Evolutionary conservation across 2,113 vertebrate genomes (phyloP).

Genomic region (Vicugna pacos): DNA sequence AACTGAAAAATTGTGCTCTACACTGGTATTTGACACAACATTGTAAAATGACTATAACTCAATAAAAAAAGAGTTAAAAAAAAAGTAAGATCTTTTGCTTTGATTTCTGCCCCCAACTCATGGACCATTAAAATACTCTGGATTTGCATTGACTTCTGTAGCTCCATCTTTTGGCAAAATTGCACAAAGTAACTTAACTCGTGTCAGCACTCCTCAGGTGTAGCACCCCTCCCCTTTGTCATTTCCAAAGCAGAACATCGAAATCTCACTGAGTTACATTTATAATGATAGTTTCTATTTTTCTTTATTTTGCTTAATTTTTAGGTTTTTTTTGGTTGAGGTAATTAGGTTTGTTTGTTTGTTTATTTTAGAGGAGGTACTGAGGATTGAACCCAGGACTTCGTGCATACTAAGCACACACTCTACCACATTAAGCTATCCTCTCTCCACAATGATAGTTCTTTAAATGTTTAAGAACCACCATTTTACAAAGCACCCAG

Average conservation of each 20-base stretch:
- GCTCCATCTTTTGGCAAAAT: constrained; percentile 78
- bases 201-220: constrained; percentile 22
- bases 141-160: constrained; percentile 74
- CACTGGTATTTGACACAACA: no score
- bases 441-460: no score
- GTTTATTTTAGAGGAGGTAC: no score
- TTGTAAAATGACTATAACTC: no score
- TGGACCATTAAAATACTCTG: constrained; percentile 77
- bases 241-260: constrained; percentile 68
- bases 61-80: no score
- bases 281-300: constrained; percentile 52
- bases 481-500: constrained; percentile 52
- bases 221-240: constrained; percentile 68
- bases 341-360: no score
- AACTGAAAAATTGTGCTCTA: no score
- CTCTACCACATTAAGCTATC: no score
- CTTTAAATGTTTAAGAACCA: constrained; percentile 43
- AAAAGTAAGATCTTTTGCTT: constrained; percentile 76
- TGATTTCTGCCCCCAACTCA: constrained; percentile 79
- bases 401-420: no score
- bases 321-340: no score
- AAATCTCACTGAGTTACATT: constrained; percentile 69
- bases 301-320: no score
- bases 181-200: constrained; percentile 61
- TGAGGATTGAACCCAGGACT: no score